Conservation (phyloP, 1,140 invertebrate species). For the Caenorhabditis briggsae region DNA sequence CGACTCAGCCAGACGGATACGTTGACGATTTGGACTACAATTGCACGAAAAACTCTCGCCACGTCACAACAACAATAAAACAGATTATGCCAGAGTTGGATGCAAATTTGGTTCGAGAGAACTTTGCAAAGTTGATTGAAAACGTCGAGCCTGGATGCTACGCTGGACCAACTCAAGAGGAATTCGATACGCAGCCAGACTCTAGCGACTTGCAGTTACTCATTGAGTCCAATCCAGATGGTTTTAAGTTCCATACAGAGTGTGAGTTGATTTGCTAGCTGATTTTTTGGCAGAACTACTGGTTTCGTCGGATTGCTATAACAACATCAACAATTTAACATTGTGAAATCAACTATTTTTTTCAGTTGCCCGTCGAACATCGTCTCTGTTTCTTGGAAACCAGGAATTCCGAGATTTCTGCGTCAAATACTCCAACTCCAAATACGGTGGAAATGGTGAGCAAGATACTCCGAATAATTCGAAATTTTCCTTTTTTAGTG, state of each 20-base stretch:
- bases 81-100: background rate
- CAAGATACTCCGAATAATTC: too few relatives aligned
- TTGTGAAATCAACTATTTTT: background rate
- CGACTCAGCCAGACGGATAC: background rate
- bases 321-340: too few relatives aligned
- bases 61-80: background rate
- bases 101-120: background rate
- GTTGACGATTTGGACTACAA: background rate
- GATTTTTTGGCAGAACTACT: too few relatives aligned
- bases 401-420: slow-evolving; percentile 23
- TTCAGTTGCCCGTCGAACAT: background rate
- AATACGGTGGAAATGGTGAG: background rate
- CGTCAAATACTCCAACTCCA: background rate
- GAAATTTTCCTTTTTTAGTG: too few relatives aligned
- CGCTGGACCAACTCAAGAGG: background rate
- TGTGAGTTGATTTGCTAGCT: background rate
- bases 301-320: too few relatives aligned
- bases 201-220: background rate
- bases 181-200: background rate
- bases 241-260: background rate
- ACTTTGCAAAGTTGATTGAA: too few relatives aligned
- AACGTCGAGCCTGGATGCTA: too few relatives aligned
- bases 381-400: background rate
- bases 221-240: background rate
- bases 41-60: background rate